phyloP scores from a whole-genome alignment of 2,888 invertebrate genomes.

The Heliconius charithonia region DNA sequence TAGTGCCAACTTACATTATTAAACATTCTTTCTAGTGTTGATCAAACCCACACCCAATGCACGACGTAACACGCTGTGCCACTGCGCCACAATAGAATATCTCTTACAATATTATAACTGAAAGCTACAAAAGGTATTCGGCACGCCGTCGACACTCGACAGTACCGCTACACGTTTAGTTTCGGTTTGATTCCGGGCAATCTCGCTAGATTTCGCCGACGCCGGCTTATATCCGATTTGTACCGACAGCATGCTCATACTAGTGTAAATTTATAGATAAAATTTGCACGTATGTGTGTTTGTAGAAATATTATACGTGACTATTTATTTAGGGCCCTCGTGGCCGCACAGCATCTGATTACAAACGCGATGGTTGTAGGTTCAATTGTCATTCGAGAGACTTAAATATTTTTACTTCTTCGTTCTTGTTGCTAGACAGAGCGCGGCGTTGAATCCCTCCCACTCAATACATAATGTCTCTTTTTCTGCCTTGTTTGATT shows the following conservation, averaged over 20 bases:
- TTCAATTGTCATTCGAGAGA: background rate
- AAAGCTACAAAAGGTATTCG: conserved; percentile 12
- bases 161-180: conserved; percentile 51
- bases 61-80: background rate
- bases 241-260: conserved; percentile 36
- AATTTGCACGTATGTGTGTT: background rate
- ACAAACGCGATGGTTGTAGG: background rate
- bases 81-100: background rate
- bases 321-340: background rate
- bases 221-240: conserved; percentile 46
- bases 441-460: background rate
- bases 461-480: background rate
- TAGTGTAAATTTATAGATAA: background rate
- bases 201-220: conserved; percentile 64
- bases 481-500: no score
- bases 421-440: background rate
- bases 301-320: background rate
- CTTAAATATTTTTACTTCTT: background rate
- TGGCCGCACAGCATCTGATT: background rate
- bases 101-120: background rate
- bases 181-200: conserved; percentile 60
- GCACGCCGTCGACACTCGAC: conserved; percentile 27
- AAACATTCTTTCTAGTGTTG: background rate
- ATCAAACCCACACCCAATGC: background rate
- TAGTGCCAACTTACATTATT: no score